A percentile compares a stretch with the other conserved stretches of the same genome.
phyloP scores from a whole-genome alignment of 1,140 invertebrate species.

The Atta texana region DNA sequence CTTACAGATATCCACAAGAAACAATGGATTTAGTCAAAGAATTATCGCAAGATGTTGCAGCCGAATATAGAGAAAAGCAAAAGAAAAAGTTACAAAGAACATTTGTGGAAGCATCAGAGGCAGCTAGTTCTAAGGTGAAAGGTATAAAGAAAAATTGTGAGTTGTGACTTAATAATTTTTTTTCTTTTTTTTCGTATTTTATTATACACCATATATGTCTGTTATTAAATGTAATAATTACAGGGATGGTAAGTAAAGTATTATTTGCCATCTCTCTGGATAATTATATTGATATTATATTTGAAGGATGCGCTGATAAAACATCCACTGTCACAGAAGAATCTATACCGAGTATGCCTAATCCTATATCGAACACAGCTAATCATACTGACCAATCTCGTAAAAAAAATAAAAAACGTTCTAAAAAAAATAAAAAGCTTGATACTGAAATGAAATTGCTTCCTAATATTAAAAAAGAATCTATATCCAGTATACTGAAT shows the following conservation, averaged over 20 bases:
- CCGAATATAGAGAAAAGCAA: slow-evolving; percentile 89
- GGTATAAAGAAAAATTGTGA: slow-evolving; percentile 87
- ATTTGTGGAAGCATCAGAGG: slow-evolving; percentile 92
- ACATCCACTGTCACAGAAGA: slow-evolving; percentile 17
- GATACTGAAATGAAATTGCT: background rate
- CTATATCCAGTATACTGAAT: background rate
- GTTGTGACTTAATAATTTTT: slow-evolving; percentile 68
- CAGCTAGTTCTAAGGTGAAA: slow-evolving; percentile 90
- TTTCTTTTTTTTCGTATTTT: slow-evolving; percentile 24
- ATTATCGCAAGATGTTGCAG: slow-evolving; percentile 90
- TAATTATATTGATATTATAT: background rate
- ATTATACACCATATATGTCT: background rate
- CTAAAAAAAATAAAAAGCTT: background rate
- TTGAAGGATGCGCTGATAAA: slow-evolving; percentile 35
- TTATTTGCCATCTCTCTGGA: background rate
- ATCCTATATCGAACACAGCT: background rate
- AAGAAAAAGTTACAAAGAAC: slow-evolving; percentile 91
- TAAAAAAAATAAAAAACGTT: background rate
- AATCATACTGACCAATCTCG: background rate
- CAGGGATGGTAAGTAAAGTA: background rate
- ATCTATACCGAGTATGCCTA: background rate
- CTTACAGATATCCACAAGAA: slow-evolving; percentile 90
- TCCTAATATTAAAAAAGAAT: background rate
- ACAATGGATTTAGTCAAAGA: slow-evolving; percentile 93
- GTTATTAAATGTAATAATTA: background rate